phyloP scores from a whole-genome alignment of 2,113 vertebrate species.

The Indicator maculatus region DNA sequence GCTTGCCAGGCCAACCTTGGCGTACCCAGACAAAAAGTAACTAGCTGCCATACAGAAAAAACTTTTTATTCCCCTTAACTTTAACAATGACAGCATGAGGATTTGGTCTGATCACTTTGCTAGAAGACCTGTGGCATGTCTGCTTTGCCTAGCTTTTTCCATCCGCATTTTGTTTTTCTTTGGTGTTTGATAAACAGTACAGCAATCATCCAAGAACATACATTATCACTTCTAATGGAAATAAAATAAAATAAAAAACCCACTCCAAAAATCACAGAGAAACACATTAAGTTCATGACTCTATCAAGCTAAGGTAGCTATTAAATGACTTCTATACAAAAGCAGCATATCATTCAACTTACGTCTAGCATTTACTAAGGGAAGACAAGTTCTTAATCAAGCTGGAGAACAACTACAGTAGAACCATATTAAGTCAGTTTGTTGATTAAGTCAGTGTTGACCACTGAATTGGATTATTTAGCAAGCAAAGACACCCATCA shows the following conservation, averaged over 20 bases:
- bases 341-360: background rate
- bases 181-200: background rate
- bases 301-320: background rate
- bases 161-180: background rate
- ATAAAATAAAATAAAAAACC: background rate
- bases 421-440: background rate
- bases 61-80: background rate
- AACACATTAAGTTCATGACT: background rate
- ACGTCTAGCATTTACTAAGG: background rate
- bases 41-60: background rate
- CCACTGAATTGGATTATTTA: background rate
- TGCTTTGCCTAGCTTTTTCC: background rate
- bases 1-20: background rate
- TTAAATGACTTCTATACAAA: background rate
- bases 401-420: background rate
- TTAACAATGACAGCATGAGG: background rate
- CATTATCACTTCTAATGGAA: background rate
- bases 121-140: background rate
- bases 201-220: background rate
- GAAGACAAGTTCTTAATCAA: background rate
- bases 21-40: constrained; percentile 28
- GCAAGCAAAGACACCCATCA: background rate
- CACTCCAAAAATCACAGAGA: too few relatives aligned
- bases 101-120: background rate
- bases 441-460: background rate